Evolutionary conservation across 2,113 vertebrate species (phyloP).

Genomic region (Poeciliopsis prolifica): DNA sequence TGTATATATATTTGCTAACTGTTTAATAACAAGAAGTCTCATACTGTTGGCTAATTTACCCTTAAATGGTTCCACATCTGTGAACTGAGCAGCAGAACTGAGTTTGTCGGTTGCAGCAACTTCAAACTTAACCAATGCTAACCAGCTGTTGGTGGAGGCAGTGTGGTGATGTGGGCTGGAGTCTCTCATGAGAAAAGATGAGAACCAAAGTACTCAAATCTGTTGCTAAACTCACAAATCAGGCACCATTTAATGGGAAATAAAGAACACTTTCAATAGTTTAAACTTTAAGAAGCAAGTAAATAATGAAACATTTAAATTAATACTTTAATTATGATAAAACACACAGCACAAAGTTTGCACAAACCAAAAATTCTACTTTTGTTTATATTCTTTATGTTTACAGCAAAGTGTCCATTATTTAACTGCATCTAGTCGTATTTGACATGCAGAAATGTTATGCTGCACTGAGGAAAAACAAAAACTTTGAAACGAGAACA

Average conservation of each 20-base stretch:
- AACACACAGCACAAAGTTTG: background rate
- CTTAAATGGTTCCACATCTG: background rate
- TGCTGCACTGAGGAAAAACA: conserved; percentile 14
- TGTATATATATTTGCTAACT: too few species aligned
- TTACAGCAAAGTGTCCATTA: background rate
- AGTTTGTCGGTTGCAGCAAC: background rate
- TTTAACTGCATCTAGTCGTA: conserved; percentile 16
- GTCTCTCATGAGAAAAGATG: background rate
- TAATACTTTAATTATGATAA: background rate
- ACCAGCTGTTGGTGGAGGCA: background rate
- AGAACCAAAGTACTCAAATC: background rate
- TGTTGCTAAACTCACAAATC: background rate
- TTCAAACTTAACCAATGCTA: too few species aligned
- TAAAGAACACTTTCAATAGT: background rate
- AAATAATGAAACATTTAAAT: background rate
- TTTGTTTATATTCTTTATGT: background rate
- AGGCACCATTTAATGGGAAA: background rate
- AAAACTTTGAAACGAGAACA: conserved; percentile 25
- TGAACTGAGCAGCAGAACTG: background rate
- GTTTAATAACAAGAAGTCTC: too few species aligned
- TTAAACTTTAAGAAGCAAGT: background rate
- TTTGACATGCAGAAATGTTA: conserved; percentile 9
- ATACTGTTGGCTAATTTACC: background rate
- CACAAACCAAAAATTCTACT: background rate
- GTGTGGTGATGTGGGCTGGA: background rate